Percentiles rank a stretch among this genome's conserved stretches.
Evolutionary conservation across 2,113 vertebrate species (phyloP).

Genomic region (Tachysurus fulvidraco): DNA sequence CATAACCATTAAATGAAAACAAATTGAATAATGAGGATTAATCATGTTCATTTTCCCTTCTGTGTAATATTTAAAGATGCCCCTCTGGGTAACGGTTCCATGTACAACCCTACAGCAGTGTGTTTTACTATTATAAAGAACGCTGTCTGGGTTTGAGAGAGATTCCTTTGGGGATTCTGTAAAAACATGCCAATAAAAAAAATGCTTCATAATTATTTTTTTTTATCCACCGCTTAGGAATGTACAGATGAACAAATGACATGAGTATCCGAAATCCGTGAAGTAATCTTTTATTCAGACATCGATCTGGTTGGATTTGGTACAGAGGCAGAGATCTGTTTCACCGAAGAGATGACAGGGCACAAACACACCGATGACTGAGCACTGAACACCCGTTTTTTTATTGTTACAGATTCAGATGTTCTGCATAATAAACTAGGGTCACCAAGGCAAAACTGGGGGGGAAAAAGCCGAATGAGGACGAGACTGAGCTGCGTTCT

Average conservation of each 20-base stretch:
- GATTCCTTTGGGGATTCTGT: not conserved
- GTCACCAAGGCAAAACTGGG: slow-evolving; percentile 4
- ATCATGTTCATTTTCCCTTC: not conserved
- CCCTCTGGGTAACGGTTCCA: not conserved
- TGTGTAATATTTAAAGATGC: not conserved
- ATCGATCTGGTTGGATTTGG: not conserved
- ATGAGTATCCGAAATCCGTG: not conserved
- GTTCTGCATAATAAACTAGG: not conserved
- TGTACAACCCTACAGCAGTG: not conserved
- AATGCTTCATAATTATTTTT: not conserved
- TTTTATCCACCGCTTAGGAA: not conserved
- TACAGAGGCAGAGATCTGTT: not conserved
- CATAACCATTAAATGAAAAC: not conserved
- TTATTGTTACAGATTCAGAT: not conserved
- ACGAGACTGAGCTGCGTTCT: not conserved
- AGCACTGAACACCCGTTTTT: not conserved
- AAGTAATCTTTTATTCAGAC: slow-evolving; percentile 8
- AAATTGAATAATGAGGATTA: not conserved
- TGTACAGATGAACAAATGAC: not conserved
- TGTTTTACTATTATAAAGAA: not conserved
- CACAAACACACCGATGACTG: not conserved
- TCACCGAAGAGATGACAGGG: slow-evolving; percentile 1
- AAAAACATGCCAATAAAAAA: not conserved
- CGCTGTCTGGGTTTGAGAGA: not conserved
- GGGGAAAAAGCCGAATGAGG: too few species aligned